phyloP scores from a whole-genome alignment of 2,797 vertebrate genomes.

The Notolabrus celidotus region DNA sequence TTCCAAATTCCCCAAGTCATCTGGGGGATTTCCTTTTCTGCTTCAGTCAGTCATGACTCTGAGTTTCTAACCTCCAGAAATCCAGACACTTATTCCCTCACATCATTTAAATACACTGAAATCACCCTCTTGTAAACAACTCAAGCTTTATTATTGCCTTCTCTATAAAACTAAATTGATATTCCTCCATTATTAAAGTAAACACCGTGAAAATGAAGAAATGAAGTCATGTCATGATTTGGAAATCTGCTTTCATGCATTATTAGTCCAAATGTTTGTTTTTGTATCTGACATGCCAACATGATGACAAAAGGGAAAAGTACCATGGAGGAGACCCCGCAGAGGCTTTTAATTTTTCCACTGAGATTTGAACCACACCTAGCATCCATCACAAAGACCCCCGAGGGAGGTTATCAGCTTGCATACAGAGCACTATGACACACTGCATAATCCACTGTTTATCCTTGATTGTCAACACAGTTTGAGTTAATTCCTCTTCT shows the following conservation, averaged over 20 bases:
- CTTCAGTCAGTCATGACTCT: conserved; percentile 11
- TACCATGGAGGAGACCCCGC: conserved; percentile 57
- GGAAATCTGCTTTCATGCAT: background rate
- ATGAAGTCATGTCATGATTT: too few species aligned
- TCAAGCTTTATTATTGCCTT: too few species aligned
- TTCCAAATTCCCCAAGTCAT: conserved; percentile 7
- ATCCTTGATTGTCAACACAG: conserved; percentile 42
- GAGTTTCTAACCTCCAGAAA: conserved; percentile 24
- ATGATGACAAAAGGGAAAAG: conserved; percentile 62
- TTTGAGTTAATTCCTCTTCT: conserved; percentile 41
- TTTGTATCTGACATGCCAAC: conserved; percentile 37
- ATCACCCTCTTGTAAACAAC: too few species aligned
- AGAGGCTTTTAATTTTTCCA: conserved; percentile 50
- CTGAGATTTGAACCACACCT: conserved; percentile 63
- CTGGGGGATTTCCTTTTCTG: conserved; percentile 13
- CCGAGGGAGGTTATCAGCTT: conserved; percentile 68
- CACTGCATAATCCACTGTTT: conserved; percentile 42
- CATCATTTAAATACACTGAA: background rate
- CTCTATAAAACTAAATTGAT: too few species aligned
- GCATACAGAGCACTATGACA: conserved; percentile 28
- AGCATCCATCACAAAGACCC: conserved; percentile 55
- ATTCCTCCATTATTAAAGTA: too few species aligned
- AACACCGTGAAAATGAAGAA: background rate
- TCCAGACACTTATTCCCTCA: background rate
- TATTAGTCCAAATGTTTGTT: conserved; percentile 60